A percentile compares a stretch with the other conserved stretches of the same genome.
These are phyloP conservation scores for Dioctria linearis DNA, from an alignment of 2,888 invertebrate species.

Conservation along the genomic window DNA sequence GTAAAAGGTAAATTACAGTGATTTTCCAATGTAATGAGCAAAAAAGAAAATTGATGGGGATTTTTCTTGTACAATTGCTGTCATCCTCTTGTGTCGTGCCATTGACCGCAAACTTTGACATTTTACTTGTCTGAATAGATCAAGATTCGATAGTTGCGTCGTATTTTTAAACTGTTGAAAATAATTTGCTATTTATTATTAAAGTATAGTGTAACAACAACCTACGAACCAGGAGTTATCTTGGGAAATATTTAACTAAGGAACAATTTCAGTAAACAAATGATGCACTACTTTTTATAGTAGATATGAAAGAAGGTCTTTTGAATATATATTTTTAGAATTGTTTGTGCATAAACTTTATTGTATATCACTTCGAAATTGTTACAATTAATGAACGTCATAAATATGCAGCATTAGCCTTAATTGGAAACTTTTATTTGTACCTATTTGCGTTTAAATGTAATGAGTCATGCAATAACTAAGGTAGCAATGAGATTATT, in stretches of 20 bases:
- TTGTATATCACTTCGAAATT: too few relatives aligned
- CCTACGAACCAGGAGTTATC: too few relatives aligned
- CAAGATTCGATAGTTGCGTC: conserved; percentile 19
- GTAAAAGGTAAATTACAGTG: conserved; percentile 18
- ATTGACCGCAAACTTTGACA: conserved; percentile 58
- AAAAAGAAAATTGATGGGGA: conserved; percentile 1
- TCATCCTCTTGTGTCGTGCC: conserved; percentile 52
- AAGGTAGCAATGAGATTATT: too few relatives aligned
- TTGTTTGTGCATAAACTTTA: not conserved
- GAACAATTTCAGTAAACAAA: not conserved
- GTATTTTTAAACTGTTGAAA: conserved; percentile 7
- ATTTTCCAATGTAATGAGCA: not conserved
- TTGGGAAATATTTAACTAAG: not conserved
- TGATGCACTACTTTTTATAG: not conserved
- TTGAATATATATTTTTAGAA: not conserved
- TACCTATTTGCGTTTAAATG: too few relatives aligned
- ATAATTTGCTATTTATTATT: not conserved
- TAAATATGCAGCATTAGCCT: too few relatives aligned
- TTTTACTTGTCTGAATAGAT: conserved; percentile 34
- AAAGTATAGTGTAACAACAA: conserved; percentile 15
- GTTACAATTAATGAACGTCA: too few relatives aligned
- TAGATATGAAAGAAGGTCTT: conserved; percentile 27
- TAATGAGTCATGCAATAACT: too few relatives aligned
- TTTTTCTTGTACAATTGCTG: not conserved
- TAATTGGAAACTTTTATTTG: too few relatives aligned